Base-by-base conservation (phyloP, 1,140 invertebrate genomes). In the Aphelinus certus region DNA sequence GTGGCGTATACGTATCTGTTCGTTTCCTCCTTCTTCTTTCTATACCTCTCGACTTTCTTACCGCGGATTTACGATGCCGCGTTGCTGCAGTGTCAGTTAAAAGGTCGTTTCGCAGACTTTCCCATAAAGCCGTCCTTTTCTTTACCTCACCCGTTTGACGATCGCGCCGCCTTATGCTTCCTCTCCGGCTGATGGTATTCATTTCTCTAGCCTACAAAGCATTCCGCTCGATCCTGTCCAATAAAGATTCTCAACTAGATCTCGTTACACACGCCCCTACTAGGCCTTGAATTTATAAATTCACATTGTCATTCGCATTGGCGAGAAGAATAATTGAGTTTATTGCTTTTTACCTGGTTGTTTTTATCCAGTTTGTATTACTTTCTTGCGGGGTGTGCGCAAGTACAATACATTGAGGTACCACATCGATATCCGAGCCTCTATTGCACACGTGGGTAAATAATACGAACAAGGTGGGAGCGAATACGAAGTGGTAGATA, bases 11-110 rank as follows among this genome's bases (percentile, higher is more conserved):
- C 56, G 5, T 48, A n/a, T 46, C 10, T 60, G 7, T 45, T 66
- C 51, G 42, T 48, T 47, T 64, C 71, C 60, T 68, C 66, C 72
- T 71, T 75, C 69, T 57, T 69, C 26, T 26, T 26, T 26, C 26
- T 26, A 26, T 26, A 26, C 26, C 26, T 70, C 49, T 64, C 64
- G 48, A 80, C 65, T 80, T 76, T 53, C 76, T 61, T 75, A 73
- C 75, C 72, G 58, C 61, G 76, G 72, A 81, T 80, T 80, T 81
- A 81, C 74, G 60, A 53, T 46, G 53, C 10, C 72, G 72, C 71
- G 73, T 57, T 71, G 66, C 69, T 56, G 60, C 73, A 62, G 71
- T 67, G 69, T 75, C 76, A 58, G 64, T 80, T 79, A 76, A 79
- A 73, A 70, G 68, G 46, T 60, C 70, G 65, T 60, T 63, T 65